These are phyloP conservation scores for Leptobrachium leishanense DNA, from an alignment of 2,113 vertebrate genomes.

Conservation along the genomic window DNA sequence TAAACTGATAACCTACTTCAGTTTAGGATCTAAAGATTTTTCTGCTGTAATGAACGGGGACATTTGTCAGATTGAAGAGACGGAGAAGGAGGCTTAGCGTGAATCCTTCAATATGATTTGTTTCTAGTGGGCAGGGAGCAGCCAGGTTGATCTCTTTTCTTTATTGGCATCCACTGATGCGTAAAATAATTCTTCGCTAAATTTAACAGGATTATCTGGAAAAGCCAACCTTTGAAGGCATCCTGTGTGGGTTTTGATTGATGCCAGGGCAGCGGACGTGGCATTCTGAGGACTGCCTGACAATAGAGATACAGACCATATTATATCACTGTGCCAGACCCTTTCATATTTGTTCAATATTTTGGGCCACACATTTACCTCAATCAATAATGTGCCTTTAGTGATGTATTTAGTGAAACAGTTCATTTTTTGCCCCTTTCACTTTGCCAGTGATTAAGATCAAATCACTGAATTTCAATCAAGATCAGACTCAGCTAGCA, in stretches of 20 bases:
- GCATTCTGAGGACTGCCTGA: neutral
- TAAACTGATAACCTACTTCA: neutral
- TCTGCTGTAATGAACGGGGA: slow-evolving; percentile 12
- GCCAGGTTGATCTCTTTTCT: slow-evolving; percentile 38
- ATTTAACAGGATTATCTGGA: slow-evolving; percentile 51
- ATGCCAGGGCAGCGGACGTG: slow-evolving; percentile 13
- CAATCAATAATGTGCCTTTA: neutral
- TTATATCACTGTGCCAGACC: neutral
- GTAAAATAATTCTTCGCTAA: slow-evolving; percentile 56
- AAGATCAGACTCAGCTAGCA: too few species aligned
- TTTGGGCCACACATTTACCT: neutral
- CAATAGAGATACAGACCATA: neutral
- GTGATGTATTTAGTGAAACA: neutral
- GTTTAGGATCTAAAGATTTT: slow-evolving; percentile 9
- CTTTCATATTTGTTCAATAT: neutral
- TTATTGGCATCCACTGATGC: slow-evolving; percentile 49
- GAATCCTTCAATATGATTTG: slow-evolving; percentile 5
- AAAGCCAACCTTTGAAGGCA: slow-evolving; percentile 39
- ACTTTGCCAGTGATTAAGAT: too few species aligned
- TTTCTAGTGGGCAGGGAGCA: slow-evolving; percentile 26
- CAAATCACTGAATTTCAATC: too few species aligned
- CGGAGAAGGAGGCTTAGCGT: neutral
- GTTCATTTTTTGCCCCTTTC: neutral
- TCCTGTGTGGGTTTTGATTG: slow-evolving; percentile 37
- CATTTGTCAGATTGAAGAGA: neutral